Evolutionary conservation across 2,888 invertebrate species (phyloP).

Genomic region (Cephonodes hylas): DNA sequence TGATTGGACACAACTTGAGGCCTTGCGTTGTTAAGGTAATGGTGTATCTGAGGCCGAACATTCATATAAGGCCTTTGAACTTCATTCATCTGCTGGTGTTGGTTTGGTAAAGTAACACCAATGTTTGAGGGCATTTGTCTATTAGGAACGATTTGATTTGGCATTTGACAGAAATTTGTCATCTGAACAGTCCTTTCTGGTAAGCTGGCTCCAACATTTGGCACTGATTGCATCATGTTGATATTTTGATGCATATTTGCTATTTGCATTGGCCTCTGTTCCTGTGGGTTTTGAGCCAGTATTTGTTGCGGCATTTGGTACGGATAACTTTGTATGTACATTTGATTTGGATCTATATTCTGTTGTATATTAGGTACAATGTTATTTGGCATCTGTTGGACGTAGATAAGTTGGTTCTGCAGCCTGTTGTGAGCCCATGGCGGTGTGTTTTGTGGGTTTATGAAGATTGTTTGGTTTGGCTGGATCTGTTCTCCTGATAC

Average conservation of each 20-base stretch:
- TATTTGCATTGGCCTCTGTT: slow-evolving; percentile 41
- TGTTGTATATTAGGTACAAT: slow-evolving; percentile 53
- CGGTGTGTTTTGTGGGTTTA: slow-evolving; percentile 69
- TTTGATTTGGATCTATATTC: slow-evolving; percentile 58
- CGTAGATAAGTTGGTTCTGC: slow-evolving; percentile 64
- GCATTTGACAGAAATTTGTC: slow-evolving; percentile 24
- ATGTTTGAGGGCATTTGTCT: slow-evolving; percentile 17
- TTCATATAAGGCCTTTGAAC: slow-evolving; percentile 29
- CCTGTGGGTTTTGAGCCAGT: slow-evolving; percentile 44
- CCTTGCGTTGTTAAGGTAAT: slow-evolving; percentile 7
- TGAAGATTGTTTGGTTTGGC: slow-evolving; percentile 60
- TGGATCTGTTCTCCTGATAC: slow-evolving; percentile 66
- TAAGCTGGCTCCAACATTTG: slow-evolving; percentile 30
- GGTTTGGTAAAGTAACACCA: slow-evolving; percentile 11
- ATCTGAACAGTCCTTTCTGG: slow-evolving; percentile 22
- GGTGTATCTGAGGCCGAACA: slow-evolving; percentile 19
- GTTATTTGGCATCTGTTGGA: slow-evolving; percentile 63
- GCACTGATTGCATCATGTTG: slow-evolving; percentile 41
- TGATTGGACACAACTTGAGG: slow-evolving; percentile 15
- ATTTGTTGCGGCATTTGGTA: slow-evolving; percentile 60
- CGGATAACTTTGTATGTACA: slow-evolving; percentile 59
- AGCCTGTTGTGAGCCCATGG: slow-evolving; percentile 69
- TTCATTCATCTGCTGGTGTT: slow-evolving; percentile 28
- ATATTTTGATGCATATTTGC: slow-evolving; percentile 32
- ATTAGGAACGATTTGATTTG: slow-evolving; percentile 25